Conservation (phyloP, 2,797 vertebrate genomes). For the Chaenodraco wilsoni region DNA sequence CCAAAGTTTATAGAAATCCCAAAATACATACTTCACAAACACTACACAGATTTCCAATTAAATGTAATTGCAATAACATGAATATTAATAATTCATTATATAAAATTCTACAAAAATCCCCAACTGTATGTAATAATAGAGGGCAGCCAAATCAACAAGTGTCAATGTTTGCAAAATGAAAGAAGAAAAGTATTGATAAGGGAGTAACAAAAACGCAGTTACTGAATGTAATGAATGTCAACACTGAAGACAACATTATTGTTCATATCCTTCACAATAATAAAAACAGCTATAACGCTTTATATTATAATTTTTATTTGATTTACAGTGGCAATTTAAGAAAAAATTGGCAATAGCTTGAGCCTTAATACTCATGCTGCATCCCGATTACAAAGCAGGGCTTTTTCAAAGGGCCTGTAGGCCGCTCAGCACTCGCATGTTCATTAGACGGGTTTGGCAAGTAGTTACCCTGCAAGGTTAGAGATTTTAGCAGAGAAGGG, state of each 20-base stretch:
- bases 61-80: no score
- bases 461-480: not conserved
- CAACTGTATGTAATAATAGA: not conserved
- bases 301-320: not conserved
- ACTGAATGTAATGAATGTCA: not conserved
- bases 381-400: not conserved
- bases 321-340: not conserved
- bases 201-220: not conserved
- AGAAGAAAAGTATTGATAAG: not conserved
- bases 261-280: not conserved
- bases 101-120: not conserved
- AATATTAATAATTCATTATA: not conserved
- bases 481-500: constrained; percentile 6
- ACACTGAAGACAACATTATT: not conserved
- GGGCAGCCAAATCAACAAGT: not conserved
- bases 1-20: not conserved
- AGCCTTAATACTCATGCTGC: constrained; percentile 1
- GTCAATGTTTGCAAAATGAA: not conserved
- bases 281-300: not conserved
- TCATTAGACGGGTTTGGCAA: constrained; percentile 17
- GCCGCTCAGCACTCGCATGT: not conserved
- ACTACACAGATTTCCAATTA: not conserved
- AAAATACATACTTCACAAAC: not conserved
- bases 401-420: constrained; percentile 11
- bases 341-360: not conserved